These are phyloP conservation scores for Origma solitaria DNA, from an alignment of 2,113 vertebrate species.

Conservation along the genomic window DNA sequence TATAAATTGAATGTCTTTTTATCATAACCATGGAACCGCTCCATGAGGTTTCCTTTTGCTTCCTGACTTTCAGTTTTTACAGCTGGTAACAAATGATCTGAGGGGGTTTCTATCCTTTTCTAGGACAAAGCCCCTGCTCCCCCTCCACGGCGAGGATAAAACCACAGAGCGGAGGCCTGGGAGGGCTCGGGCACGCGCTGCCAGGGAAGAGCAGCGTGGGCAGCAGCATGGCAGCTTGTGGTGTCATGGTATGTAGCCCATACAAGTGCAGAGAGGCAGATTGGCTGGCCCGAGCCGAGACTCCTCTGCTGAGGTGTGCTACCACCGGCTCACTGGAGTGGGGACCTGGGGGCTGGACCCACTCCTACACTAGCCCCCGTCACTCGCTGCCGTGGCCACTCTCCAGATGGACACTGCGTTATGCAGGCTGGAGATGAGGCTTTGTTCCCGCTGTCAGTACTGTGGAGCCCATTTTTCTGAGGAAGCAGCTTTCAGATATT, in stretches of 20 bases:
- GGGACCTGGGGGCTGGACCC: background rate
- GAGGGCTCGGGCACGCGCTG: background rate
- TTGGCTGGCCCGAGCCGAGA: background rate
- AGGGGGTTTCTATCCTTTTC: background rate
- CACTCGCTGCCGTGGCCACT: background rate
- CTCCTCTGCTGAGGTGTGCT: background rate
- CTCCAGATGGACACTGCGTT: conserved; percentile 10
- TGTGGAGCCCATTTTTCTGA: conserved; percentile 46
- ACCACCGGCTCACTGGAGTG: background rate
- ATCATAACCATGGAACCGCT: background rate
- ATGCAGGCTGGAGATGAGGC: background rate
- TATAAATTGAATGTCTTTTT: background rate
- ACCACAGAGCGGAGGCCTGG: background rate
- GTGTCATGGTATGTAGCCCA: conserved; percentile 30
- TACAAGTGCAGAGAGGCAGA: conserved; percentile 7
- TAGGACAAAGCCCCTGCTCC: background rate
- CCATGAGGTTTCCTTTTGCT: background rate
- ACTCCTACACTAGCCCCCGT: background rate
- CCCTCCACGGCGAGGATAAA: background rate
- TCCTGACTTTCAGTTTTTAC: background rate
- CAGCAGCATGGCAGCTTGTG: background rate
- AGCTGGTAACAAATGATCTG: background rate
- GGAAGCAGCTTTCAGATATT: conserved; percentile 30
- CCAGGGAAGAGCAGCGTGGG: accelerated
- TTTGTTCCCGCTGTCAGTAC: conserved; percentile 22